phyloP scores from a whole-genome alignment of 35 echinoderm and acorn worm genomes.

The Lytechinus pictus region DNA sequence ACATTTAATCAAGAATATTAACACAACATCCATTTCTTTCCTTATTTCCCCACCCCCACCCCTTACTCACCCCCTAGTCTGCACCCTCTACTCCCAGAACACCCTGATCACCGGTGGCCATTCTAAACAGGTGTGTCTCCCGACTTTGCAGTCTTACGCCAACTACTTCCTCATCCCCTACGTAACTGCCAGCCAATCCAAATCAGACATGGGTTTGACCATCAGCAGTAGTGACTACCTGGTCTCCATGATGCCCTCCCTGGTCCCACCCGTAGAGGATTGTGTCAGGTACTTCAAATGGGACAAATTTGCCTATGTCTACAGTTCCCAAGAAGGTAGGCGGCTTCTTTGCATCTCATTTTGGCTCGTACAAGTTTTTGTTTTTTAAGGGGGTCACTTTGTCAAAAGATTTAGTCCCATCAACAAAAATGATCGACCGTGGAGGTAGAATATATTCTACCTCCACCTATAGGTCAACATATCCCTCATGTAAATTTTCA shows the following conservation, averaged over 20 bases:
- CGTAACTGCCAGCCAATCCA: constrained; percentile 57
- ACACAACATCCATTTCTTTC: background rate
- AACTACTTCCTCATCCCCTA: constrained; percentile 62
- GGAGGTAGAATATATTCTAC: no score
- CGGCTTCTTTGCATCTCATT: no score
- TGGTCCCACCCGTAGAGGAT: constrained; percentile 60
- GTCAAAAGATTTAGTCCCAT: no score
- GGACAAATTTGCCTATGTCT: constrained; percentile 85
- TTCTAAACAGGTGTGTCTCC: background rate
- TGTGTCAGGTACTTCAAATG: constrained; percentile 69
- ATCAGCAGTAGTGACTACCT: constrained; percentile 55
- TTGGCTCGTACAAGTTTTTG: no score
- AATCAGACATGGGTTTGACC: constrained; percentile 53
- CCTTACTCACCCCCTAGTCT: constrained; percentile 14
- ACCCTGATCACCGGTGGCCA: constrained; percentile 40
- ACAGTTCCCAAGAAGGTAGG: constrained; percentile 73
- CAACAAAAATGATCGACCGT: no score
- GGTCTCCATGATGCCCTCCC: constrained; percentile 80
- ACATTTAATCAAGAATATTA: no score
- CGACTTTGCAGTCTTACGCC: constrained; percentile 49
- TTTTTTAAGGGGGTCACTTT: no score
- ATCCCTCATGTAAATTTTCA: no score
- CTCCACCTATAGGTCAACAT: no score
- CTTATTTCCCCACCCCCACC: background rate
- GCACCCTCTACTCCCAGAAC: constrained; percentile 31